Base-by-base conservation (phyloP, 2,888 invertebrate genomes). In the Acheta domesticus region DNA sequence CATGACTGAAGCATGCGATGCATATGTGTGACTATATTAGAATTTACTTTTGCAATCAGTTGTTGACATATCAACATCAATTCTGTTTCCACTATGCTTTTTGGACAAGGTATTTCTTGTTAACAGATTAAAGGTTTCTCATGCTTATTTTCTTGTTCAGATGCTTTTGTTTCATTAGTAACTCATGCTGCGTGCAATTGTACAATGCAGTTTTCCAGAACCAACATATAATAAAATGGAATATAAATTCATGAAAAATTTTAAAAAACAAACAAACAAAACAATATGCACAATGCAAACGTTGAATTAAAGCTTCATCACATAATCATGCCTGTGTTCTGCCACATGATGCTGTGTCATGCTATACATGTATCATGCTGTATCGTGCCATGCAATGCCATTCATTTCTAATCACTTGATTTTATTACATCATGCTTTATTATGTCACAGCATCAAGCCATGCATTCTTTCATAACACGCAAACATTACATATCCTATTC, bases 11-110 rank as follows among this genome's bases (percentile, higher is more conserved):
- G n/a, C 62, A 62, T 62, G 62, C 62, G n/a, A 14, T 62, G 62
- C 62, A 62, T 19, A 62, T 19, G n/a, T 14, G 62, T 62, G 62
- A 16, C 62, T 62, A 62, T 36, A 62, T 62, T 5, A 62, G 14
- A 62, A 62, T n/a, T 62, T 19, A 62, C 14, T 62, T 19, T 5
- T 14, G 62, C 62, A 62, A 62, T 36, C 36, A 62, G 62, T 62
- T 62, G 14, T n/a, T 62, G 62, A 62, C n/a, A 62, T n/a, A 36
- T 36, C 14, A n/a, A 62, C n/a, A 62, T 12, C n/a, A 14, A 62
- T 62, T 62, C 62, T n/a, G n/a, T 62, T 62, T 62, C n/a, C 62
- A 62, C 62, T 62, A 62, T 62, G 62, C 16, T 62, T n/a, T 62
- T 62, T 62, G 62, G 62, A 62, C n/a, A 1, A 62, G 14, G 62